Evolutionary conservation across 1,140 invertebrate genomes (phyloP), one percentile per base, ranked within the genome.

Genomic region (Anastrepha obliqua): DNA sequence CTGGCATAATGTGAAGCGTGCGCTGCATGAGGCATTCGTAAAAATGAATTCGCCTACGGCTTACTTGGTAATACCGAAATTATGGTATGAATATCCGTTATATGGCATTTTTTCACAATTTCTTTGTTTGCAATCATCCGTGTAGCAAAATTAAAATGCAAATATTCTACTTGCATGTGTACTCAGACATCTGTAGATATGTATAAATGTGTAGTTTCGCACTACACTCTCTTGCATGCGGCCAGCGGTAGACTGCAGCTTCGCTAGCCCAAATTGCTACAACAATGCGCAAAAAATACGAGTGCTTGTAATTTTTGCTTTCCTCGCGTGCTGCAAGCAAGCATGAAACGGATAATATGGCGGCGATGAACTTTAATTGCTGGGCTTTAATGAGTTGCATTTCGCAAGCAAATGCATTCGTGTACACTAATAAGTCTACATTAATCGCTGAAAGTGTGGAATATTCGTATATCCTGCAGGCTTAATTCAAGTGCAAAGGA

Each of bases 51-150:
- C 74, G 47, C 74, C 17, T 55, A 20, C 47, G 47, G 47, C 74
- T 78, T 78, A 78, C 47, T n/a, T n/a, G 11, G 44, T 81, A 81
- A 81, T 81, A 81, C 74, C 74, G 47, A 81, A 29, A 81, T 81
- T 81, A 81, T 81, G 47, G 74, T 81, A 47, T 81, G 74, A 81
- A 81, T 42, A 81, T 44, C 74, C 74, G 47, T 55, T 81, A 55
- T 55, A 20, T 9, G 9, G 74, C 17, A 81, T 55, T 55, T 55
- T 81, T 81, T 29, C 42, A 20, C 47, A 74, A 74, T 74, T 44
- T 74, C 15, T 17, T 44, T 74, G 13, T 13, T 42, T 17, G 74
- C 44, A n/a, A 81, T 42, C 29, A 3, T 11, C n/a, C 15, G 39
- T 74, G 11, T 17, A 39, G 67, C 44, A 7, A 44, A 47, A 74